Base-by-base conservation (phyloP, 2,888 invertebrate genomes). In the Clistopyga incitator region DNA sequence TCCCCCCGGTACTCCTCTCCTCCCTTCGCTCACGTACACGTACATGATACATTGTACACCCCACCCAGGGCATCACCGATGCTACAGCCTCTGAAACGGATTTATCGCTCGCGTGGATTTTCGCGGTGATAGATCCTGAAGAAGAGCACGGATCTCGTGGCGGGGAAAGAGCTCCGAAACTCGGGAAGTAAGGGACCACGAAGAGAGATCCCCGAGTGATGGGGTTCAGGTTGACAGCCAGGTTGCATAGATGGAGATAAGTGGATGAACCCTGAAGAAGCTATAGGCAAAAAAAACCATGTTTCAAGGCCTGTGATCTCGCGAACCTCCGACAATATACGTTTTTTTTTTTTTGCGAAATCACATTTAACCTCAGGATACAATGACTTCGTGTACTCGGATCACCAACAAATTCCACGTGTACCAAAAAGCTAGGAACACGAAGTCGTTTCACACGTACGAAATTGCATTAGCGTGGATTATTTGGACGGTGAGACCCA, bases 71-170 rank as follows among this genome's bases (percentile, higher is more conserved):
- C 29, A 34, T 1, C 52, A 50, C 74, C 68, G 61, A 76, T 64
- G 56, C 65, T 61, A 50, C 38, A 34, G 52, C 38, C 70, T 34
- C 23, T 25, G 45, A 77, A 82, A 72, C 76, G 74, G 80, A 84
- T 84, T 82, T 84, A 82, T 84, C 34, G 77, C 68, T 56, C 18
- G 54, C 42, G 42, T 70, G 80, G 52, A 77, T 83, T 81, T 78
- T 75, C 77, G 50, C 38, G 65, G 78, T 75, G 70, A 75, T 76
- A 38, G 82, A 79, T 82, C 75, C 52, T 61, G 67, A 10, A 11
- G 52, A 34, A 11, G 38, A 23, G n/a, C 15, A 23, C 50, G 13
- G 52, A 34, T 52, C 64, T 79, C 38, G 13, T 56, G 38, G 45
- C 47, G 29, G 56, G 52, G n/a, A 15, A 34, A 15, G 18, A 34